These are phyloP conservation scores for Drosophila kambysellisi DNA, from an alignment of 2,888 invertebrate species.

Conservation along the genomic window DNA sequence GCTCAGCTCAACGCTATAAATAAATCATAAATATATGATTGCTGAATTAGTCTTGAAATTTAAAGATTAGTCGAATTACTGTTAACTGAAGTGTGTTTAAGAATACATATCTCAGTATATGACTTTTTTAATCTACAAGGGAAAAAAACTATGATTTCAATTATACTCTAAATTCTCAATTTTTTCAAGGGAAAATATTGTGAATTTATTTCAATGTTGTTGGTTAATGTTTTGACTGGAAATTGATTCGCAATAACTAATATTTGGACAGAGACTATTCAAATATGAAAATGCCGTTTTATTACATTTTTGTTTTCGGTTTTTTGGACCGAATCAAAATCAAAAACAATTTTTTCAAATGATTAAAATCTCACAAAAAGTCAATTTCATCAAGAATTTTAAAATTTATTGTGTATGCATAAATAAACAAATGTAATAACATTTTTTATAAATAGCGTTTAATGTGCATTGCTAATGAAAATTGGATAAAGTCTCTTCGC, in stretches of 20 bases:
- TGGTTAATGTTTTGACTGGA: not conserved
- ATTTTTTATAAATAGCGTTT: not conserved
- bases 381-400: not conserved
- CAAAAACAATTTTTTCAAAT: not conserved
- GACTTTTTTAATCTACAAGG: not conserved
- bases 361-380: not conserved
- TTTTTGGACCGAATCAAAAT: not conserved
- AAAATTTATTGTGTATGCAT: not conserved
- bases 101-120: not conserved
- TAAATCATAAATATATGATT: conserved; percentile 37
- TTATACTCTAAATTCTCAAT: not conserved
- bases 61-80: not conserved
- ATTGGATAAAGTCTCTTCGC: not conserved
- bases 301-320: not conserved
- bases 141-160: not conserved
- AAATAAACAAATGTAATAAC: not conserved
- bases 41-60: not conserved
- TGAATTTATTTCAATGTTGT: no score
- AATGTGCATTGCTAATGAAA: not conserved
- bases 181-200: not conserved
- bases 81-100: not conserved
- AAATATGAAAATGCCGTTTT: not conserved
- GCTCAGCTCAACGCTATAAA: conserved; percentile 19
- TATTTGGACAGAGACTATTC: not conserved
- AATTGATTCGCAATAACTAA: not conserved